A percentile compares a stretch with the other conserved stretches of the same genome.
Evolutionary conservation across 2,797 vertebrate species (phyloP).

Genomic region (Chiloscyllium punctatum): DNA sequence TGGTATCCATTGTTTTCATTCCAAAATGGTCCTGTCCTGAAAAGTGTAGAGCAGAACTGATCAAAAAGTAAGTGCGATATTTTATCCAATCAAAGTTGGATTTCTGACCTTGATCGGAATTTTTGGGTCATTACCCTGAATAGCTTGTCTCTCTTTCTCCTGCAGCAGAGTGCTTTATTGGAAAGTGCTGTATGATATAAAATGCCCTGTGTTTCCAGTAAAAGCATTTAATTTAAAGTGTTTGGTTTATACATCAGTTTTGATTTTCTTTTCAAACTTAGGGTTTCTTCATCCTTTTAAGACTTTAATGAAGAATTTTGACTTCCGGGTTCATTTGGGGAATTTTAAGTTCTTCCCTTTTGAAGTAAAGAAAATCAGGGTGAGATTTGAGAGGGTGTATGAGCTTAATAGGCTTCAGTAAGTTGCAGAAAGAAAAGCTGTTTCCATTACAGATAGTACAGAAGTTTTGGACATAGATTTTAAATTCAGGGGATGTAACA

Average conservation of each 20-base stretch:
- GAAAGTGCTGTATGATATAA: not conserved
- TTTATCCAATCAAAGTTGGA: too few species aligned
- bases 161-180: not conserved
- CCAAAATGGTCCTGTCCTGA: too few species aligned
- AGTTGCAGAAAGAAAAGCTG: not conserved
- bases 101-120: too few species aligned
- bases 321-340: not conserved
- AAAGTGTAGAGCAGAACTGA: too few species aligned
- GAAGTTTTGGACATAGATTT: not conserved
- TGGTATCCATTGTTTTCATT: too few species aligned
- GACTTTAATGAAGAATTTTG: not conserved
- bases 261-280: not conserved
- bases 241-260: not conserved
- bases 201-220: not conserved
- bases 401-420: not conserved
- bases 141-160: not conserved
- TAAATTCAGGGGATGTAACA: not conserved
- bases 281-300: not conserved
- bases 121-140: not conserved
- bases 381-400: not conserved
- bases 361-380: not conserved
- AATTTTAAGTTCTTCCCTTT: not conserved
- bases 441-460: not conserved
- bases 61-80: too few species aligned
- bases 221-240: not conserved